Conservation (phyloP, 2,797 vertebrate genomes). For the Benthosema pterotum region DNA sequence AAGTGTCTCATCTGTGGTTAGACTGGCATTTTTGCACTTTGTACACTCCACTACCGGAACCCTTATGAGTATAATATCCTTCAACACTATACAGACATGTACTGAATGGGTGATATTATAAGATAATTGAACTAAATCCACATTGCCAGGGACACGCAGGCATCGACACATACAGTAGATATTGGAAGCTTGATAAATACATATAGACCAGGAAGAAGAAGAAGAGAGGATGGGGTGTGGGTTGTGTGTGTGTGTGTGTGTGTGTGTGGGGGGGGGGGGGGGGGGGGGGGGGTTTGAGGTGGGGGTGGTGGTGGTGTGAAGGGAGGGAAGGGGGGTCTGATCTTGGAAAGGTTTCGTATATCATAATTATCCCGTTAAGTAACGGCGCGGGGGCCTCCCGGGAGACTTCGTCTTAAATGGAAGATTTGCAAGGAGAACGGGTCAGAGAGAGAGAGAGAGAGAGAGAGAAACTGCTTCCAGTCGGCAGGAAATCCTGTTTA, state of each 20-base stretch:
- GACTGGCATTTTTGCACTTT: too few relatives aligned
- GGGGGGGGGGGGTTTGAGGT: constrained; percentile 17
- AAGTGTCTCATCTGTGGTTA: too few relatives aligned
- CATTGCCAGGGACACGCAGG: neutral
- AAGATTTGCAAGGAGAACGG: constrained; percentile 82
- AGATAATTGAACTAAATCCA: constrained; percentile 11
- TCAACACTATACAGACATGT: constrained; percentile 27
- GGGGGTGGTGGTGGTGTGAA: neutral
- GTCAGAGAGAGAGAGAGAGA: constrained; percentile 59
- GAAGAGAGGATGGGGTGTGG: constrained; percentile 15
- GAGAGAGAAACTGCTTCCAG: constrained; percentile 70
- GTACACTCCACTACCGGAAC: neutral
- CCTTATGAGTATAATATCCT: constrained; percentile 2
- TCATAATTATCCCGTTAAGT: constrained; percentile 84
- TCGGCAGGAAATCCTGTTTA: constrained; percentile 82
- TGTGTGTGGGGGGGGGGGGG: neutral
- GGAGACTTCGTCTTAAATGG: constrained; percentile 81
- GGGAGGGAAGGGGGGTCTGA: constrained; percentile 38
- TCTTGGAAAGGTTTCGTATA: constrained; percentile 80
- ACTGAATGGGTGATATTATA: constrained; percentile 45
- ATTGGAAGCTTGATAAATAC: neutral
- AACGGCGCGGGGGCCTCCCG: constrained; percentile 73
- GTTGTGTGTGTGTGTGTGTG: neutral
- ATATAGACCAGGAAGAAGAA: constrained; percentile 31
- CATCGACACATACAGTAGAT: neutral